Percentiles rank a stretch among this genome's conserved stretches.
Evolutionary conservation across 1,140 invertebrate species (phyloP).

Genomic region (Drosophila chauvacae): DNA sequence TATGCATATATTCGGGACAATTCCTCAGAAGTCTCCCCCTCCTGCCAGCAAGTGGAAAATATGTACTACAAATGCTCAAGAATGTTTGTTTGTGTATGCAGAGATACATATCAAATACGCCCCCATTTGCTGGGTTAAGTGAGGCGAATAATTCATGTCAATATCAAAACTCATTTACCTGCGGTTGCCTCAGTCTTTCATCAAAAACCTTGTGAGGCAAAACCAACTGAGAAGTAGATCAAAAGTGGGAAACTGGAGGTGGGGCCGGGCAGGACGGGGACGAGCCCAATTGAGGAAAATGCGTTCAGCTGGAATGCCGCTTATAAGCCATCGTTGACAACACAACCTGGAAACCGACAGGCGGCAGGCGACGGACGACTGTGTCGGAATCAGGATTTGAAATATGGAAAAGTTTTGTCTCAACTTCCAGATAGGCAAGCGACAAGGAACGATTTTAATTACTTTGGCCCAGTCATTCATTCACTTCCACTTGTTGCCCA

Average conservation of each 20-base stretch:
- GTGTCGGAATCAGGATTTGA: conserved; percentile 52
- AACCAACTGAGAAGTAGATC: conserved; percentile 56
- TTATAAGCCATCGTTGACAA: conserved; percentile 62
- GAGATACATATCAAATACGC: conserved; percentile 50
- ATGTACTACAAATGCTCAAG: conserved; percentile 10
- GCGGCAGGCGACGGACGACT: conserved; percentile 6
- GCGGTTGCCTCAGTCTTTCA: conserved; percentile 61
- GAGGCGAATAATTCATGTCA: conserved; percentile 78
- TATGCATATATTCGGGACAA: not conserved
- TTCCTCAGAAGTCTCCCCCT: not conserved
- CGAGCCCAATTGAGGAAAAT: conserved; percentile 28
- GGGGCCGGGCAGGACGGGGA: not conserved
- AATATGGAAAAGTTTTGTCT: conserved; percentile 53
- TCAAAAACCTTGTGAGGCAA: conserved; percentile 52
- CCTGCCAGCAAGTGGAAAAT: not conserved
- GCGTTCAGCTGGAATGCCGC: conserved; percentile 66
- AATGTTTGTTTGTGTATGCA: conserved; percentile 17
- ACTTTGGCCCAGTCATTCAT: conserved; percentile 56
- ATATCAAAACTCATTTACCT: conserved; percentile 81
- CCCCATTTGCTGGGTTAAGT: conserved; percentile 61
- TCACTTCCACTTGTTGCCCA: conserved; percentile 75
- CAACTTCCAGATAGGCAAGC: conserved; percentile 18
- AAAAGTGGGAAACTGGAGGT: conserved; percentile 4
- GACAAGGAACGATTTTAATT: conserved; percentile 62
- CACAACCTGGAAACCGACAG: conserved; percentile 19